phyloP scores from a whole-genome alignment of 2,888 invertebrate species.

The Schizaphis graminum region DNA sequence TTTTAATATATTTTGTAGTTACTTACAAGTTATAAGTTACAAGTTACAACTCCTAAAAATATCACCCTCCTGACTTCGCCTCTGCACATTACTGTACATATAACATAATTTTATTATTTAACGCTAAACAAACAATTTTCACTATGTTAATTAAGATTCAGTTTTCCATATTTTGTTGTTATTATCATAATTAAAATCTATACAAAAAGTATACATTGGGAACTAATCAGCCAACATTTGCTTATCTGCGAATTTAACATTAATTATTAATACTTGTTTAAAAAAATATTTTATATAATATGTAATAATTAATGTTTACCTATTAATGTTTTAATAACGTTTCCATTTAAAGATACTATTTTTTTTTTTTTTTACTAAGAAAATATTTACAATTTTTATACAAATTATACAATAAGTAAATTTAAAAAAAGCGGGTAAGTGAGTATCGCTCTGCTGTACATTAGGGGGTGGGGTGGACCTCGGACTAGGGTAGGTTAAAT shows the following conservation, averaged over 20 bases:
- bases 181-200: not conserved
- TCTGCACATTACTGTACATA: not conserved
- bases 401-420: no score
- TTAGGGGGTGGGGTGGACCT: no score
- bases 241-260: not conserved
- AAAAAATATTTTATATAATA: not conserved
- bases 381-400: no score
- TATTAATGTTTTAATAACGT: not conserved
- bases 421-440: no score
- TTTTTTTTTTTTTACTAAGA: no score
- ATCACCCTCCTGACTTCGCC: no score
- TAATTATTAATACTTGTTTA: not conserved
- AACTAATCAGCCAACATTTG: not conserved
- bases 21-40: no score
- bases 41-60: no score
- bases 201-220: not conserved
- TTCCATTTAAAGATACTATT: not conserved
- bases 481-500: no score
- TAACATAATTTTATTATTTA: not conserved
- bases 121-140: not conserved
- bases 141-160: not conserved
- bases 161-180: not conserved
- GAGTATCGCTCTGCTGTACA: no score
- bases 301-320: not conserved
- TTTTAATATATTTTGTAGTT: no score